These are phyloP conservation scores for Laterallus jamaicensis DNA, from an alignment of 2,113 vertebrate genomes.

Conservation along the genomic window DNA sequence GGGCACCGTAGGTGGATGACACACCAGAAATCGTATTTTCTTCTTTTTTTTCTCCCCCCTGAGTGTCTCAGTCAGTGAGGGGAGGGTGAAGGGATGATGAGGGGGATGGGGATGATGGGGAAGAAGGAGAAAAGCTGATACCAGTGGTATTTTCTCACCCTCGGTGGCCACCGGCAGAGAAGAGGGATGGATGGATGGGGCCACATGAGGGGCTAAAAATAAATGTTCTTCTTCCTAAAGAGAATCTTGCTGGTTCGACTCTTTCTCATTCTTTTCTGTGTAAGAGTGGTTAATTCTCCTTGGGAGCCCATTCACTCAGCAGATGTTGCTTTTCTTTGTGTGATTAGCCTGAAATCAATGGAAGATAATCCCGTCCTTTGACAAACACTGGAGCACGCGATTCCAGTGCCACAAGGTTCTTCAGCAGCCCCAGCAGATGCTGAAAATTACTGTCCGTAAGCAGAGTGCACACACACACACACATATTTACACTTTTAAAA, in stretches of 20 bases:
- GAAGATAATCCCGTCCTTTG: slow-evolving; percentile 27
- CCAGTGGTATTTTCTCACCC: not conserved
- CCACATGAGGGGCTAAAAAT: slow-evolving; percentile 14
- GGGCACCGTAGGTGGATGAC: accelerated
- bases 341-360: slow-evolving; percentile 35
- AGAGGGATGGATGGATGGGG: not conserved
- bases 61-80: not conserved
- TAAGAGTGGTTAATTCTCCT: slow-evolving; percentile 39
- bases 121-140: not conserved
- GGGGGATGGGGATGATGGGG: not conserved
- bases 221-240: slow-evolving; percentile 17
- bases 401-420: slow-evolving; percentile 2
- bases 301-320: slow-evolving; percentile 47
- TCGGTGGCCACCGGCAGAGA: not conserved
- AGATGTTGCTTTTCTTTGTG: slow-evolving; percentile 63
- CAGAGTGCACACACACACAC: accelerated
- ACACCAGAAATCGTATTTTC: not conserved
- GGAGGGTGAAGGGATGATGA: not conserved
- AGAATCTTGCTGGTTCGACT: slow-evolving; percentile 60
- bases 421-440: not conserved
- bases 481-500: not conserved
- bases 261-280: slow-evolving; percentile 24
- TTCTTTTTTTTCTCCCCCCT: not conserved
- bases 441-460: not conserved
- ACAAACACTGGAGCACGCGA: not conserved